Conservation (phyloP, 2,113 vertebrate species). For the Phainopepla nitens region DNA sequence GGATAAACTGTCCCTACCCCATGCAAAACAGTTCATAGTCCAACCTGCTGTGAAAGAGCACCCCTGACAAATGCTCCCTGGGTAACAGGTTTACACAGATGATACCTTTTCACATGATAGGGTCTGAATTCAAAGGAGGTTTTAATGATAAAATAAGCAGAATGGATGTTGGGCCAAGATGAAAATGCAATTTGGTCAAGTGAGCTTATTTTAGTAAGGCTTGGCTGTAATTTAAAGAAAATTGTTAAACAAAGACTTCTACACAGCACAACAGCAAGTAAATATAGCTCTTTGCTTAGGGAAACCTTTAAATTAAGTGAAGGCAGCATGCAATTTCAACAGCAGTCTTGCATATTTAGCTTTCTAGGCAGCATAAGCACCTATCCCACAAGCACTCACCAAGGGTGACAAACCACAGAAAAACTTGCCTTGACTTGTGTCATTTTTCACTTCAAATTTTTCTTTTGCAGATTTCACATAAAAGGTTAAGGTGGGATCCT, state of each 20-base stretch:
- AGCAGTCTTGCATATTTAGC: background rate
- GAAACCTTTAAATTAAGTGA: background rate
- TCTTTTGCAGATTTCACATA: background rate
- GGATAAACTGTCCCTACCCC: background rate
- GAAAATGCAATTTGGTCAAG: background rate
- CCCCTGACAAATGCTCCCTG: background rate
- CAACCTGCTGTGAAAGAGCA: background rate
- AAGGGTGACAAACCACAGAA: background rate
- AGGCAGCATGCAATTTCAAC: background rate
- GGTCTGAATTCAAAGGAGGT: background rate
- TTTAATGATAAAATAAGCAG: background rate
- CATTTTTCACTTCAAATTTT: background rate
- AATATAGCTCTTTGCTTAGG: background rate
- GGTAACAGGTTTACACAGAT: background rate
- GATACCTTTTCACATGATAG: background rate
- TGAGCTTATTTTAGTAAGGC: background rate
- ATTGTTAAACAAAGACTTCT: background rate
- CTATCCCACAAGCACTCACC: background rate
- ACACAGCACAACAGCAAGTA: background rate
- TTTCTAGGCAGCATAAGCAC: background rate
- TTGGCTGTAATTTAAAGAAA: background rate
- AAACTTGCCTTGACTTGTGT: background rate
- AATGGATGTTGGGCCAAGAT: background rate
- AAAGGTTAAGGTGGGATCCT: background rate
- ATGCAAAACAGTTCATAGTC: rapidly evolving